Conservation (phyloP, 1,140 invertebrate genomes). For the Calycopis cecrops region DNA sequence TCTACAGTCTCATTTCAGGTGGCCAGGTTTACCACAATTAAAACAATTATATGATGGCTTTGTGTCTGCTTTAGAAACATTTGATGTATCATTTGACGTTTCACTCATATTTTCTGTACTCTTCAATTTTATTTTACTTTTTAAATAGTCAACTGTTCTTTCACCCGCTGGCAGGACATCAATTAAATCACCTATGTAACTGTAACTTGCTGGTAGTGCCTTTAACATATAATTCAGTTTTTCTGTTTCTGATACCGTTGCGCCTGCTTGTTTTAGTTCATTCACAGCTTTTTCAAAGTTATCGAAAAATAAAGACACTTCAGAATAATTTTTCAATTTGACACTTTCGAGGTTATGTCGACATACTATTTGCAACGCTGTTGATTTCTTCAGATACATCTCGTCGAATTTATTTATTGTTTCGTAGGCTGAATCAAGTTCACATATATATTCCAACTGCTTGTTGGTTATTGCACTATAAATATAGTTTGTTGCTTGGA, state of each 20-base stretch:
- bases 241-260: constrained; percentile 25
- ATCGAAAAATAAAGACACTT: constrained; percentile 33
- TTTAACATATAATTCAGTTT: constrained; percentile 52
- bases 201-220: constrained; percentile 33
- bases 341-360: constrained; percentile 28
- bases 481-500: constrained; percentile 30
- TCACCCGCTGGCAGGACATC: constrained; percentile 35
- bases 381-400: constrained; percentile 37
- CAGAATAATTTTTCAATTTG: constrained; percentile 28
- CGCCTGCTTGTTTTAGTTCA: constrained; percentile 43
- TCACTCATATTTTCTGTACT: constrained; percentile 24
- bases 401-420: constrained; percentile 34
- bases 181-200: constrained; percentile 46
- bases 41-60: constrained; percentile 18
- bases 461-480: constrained; percentile 32
- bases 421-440: constrained; percentile 26
- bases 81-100: constrained; percentile 15
- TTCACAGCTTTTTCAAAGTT: constrained; percentile 43
- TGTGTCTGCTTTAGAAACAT: constrained; percentile 10
- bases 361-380: constrained; percentile 32
- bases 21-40: constrained; percentile 22
- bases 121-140: constrained; percentile 46
- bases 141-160: constrained; percentile 41
- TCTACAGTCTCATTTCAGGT: constrained; percentile 15
- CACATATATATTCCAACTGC: constrained; percentile 32